A percentile compares a stretch with the other conserved stretches of the same genome.
phyloP scores from a whole-genome alignment of 2,888 invertebrate species.

The Caenorhabditis afra region DNA sequence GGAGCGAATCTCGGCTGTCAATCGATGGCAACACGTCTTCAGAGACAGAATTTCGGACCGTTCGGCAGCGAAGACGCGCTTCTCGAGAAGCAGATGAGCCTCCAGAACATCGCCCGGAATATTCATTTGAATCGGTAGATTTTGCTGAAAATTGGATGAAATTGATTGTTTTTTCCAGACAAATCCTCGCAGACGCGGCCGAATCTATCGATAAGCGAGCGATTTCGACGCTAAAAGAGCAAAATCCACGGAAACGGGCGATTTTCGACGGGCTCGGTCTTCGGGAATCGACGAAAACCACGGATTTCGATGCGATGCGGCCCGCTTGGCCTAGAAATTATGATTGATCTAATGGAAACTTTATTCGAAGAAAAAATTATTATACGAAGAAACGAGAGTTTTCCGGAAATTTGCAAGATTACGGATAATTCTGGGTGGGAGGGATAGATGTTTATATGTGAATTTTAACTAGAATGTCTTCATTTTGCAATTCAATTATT shows the following conservation, averaged over 20 bases:
- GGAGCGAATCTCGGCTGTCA: conserved; percentile 88
- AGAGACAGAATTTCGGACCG: conserved; percentile 84
- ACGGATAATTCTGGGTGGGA: not conserved
- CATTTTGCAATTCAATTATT: no score
- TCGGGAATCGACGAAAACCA: conserved; percentile 32
- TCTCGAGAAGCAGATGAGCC: conserved; percentile 88
- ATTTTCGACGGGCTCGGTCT: conserved; percentile 62
- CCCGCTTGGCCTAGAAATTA: conserved; percentile 71
- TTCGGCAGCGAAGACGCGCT: conserved; percentile 88
- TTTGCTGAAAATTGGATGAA: not conserved
- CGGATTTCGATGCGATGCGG: conserved; percentile 70
- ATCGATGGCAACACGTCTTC: conserved; percentile 82
- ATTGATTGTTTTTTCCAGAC: conserved; percentile 18
- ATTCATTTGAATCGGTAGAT: conserved; percentile 67
- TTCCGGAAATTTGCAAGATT: conserved; percentile 10
- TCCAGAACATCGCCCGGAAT: conserved; percentile 84
- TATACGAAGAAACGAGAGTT: not conserved
- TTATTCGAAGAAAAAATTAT: conserved; percentile 1
- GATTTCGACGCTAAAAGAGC: not conserved
- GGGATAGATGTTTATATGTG: not conserved
- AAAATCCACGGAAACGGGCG: conserved; percentile 11
- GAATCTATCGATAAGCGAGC: conserved; percentile 14
- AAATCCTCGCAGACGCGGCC: conserved; percentile 17
- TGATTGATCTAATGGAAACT: conserved; percentile 1
- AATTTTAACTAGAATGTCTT: no score